A percentile compares a stretch with the other conserved stretches of the same genome.
These are phyloP conservation scores for Mayetiola destructor DNA, from an alignment of 2,888 invertebrate genomes.

Conservation along the genomic window DNA sequence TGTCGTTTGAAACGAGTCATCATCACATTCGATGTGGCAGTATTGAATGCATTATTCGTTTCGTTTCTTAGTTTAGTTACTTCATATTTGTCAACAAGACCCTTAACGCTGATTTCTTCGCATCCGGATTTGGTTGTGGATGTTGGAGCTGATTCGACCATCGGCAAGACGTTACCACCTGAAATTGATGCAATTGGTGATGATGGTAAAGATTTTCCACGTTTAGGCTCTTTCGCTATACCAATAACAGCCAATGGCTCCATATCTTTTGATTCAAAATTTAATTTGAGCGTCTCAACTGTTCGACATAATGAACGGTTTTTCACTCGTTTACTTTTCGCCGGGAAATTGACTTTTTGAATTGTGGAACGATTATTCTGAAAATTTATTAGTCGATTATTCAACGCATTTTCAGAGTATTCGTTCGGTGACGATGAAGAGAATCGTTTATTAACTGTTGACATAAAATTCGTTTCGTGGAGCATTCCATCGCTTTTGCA, in stretches of 20 bases:
- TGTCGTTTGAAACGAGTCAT: slow-evolving; percentile 2
- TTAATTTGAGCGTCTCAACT: slow-evolving; percentile 73
- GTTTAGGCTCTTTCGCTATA: slow-evolving; percentile 22
- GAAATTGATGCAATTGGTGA: slow-evolving; percentile 44
- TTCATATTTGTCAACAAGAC: slow-evolving; percentile 63
- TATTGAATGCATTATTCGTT: slow-evolving; percentile 16
- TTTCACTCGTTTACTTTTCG: slow-evolving; percentile 19
- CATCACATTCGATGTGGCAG: background rate
- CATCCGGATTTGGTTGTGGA: slow-evolving; percentile 26
- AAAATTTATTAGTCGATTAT: background rate
- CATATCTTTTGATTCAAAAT: slow-evolving; percentile 63
- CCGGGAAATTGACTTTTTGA: background rate
- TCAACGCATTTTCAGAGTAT: slow-evolving; percentile 22
- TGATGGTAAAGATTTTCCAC: slow-evolving; percentile 39
- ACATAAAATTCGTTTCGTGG: slow-evolving; percentile 31
- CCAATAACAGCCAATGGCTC: slow-evolving; percentile 25
- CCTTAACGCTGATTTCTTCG: slow-evolving; percentile 57
- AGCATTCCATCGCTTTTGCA: slow-evolving; percentile 34
- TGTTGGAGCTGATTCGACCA: slow-evolving; percentile 11
- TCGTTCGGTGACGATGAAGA: slow-evolving; percentile 49
- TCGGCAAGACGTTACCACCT: slow-evolving; percentile 16
- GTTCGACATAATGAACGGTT: slow-evolving; percentile 43
- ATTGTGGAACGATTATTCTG: background rate
- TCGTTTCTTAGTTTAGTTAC: slow-evolving; percentile 22
- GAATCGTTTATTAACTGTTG: slow-evolving; percentile 37